A percentile compares a stretch with the other conserved stretches of the same genome.
Evolutionary conservation across 2,888 invertebrate genomes (phyloP).

Genomic region (Drosophila trichaetosa): DNA sequence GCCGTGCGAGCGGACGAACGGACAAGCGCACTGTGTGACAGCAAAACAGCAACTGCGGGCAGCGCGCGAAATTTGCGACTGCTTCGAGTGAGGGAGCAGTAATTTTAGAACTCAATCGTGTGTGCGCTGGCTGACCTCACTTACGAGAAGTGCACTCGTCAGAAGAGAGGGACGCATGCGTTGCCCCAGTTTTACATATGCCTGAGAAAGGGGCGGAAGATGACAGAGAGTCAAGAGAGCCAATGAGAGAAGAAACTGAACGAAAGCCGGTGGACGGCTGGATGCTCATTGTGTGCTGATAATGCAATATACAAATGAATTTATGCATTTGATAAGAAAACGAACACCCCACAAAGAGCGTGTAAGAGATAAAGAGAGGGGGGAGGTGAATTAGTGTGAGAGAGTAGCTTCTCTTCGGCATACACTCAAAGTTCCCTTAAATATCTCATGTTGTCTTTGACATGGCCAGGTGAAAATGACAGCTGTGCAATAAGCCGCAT

Average conservation of each 20-base stretch:
- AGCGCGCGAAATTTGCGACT: constrained; percentile 40
- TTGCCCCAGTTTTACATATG: constrained; percentile 21
- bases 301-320: constrained; percentile 13
- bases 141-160: constrained; percentile 10
- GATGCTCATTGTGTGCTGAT: constrained; percentile 25
- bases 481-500: constrained; percentile 25
- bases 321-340: constrained; percentile 11
- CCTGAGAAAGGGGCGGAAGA: constrained; percentile 16
- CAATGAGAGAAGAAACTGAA: constrained; percentile 1
- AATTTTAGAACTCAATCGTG: constrained; percentile 6
- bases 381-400: not conserved
- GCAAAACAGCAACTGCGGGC: constrained; percentile 56
- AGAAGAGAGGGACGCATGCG: constrained; percentile 47
- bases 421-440: not conserved
- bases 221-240: constrained; percentile 8
- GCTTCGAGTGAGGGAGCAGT: constrained; percentile 8
- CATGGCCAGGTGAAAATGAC: constrained; percentile 22
- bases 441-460: not conserved
- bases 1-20: not conserved
- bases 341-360: not conserved
- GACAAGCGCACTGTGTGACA: constrained; percentile 37
- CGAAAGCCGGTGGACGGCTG: constrained; percentile 39
- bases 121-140: constrained; percentile 4
- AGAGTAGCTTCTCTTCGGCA: not conserved
- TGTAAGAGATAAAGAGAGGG: not conserved